Evolutionary conservation across 1,140 invertebrate genomes (phyloP).

Genomic region (Stenopsyche tienmushanensis): DNA sequence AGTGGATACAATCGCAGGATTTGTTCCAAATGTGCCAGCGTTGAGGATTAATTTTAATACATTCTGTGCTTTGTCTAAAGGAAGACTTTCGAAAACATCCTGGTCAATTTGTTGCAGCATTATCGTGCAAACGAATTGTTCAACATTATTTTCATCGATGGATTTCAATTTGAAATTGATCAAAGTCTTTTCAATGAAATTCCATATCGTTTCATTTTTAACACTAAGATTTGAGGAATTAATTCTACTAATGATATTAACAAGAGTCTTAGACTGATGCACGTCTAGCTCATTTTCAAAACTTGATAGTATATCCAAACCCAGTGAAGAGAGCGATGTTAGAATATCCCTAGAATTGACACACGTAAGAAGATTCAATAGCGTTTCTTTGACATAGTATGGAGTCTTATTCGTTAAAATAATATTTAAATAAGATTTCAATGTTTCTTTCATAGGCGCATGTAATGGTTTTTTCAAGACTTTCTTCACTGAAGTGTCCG

Average conservation of each 20-base stretch:
- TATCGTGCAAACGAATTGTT: constrained; percentile 43
- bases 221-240: constrained; percentile 47
- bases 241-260: constrained; percentile 50
- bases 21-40: constrained; percentile 56
- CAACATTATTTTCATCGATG: constrained; percentile 38
- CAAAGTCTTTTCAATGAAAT: constrained; percentile 49
- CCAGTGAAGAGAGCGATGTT: constrained; percentile 44
- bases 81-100: constrained; percentile 55
- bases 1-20: constrained; percentile 58
- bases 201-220: constrained; percentile 49
- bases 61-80: constrained; percentile 50
- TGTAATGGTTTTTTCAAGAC: constrained; percentile 45
- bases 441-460: constrained; percentile 43
- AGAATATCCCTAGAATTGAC: constrained; percentile 59
- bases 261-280: constrained; percentile 52
- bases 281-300: constrained; percentile 44
- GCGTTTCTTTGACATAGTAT: constrained; percentile 49
- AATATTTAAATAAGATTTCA: constrained; percentile 41
- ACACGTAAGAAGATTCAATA: constrained; percentile 54
- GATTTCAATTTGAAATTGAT: constrained; percentile 51
- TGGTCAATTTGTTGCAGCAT: constrained; percentile 61
- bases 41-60: constrained; percentile 52
- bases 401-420: constrained; percentile 45
- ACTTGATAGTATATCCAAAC: constrained; percentile 46
- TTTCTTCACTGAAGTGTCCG: constrained; percentile 49